Evolutionary conservation across 2,113 vertebrate species (phyloP).

Genomic region (Morone saxatilis): DNA sequence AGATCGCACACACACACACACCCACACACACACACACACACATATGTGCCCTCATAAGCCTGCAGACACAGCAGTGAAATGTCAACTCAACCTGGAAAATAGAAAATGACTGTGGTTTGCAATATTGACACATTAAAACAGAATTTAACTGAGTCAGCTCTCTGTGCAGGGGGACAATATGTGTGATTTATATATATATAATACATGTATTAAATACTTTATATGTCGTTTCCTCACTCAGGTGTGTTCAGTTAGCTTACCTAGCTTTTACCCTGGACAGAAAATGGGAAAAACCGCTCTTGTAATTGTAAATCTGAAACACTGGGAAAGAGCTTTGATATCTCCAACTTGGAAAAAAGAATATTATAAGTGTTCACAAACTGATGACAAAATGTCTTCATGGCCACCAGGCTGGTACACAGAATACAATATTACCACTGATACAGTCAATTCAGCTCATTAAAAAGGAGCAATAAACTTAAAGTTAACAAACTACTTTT

Average conservation of each 20-base stretch:
- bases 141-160: constrained; percentile 1
- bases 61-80: constrained; percentile 34
- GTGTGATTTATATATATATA: not conserved
- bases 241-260: no score
- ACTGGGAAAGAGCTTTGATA: not conserved
- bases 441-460: not conserved
- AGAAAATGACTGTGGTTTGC: not conserved
- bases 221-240: not conserved
- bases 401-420: not conserved
- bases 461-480: not conserved
- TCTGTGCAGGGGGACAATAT: not conserved
- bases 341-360: not conserved
- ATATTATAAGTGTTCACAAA: not conserved
- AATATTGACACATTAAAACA: not conserved
- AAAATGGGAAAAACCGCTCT: not conserved
- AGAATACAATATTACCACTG: not conserved
- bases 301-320: not conserved
- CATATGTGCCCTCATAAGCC: not conserved
- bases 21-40: constrained; percentile 22
- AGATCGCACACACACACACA: not conserved
- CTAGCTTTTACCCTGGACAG: no score
- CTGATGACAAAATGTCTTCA: not conserved
- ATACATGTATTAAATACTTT: not conserved
- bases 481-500: not conserved
- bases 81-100: constrained; percentile 4